phyloP scores from a whole-genome alignment of 1,140 invertebrate species.

The Leptinotarsa defecta region DNA sequence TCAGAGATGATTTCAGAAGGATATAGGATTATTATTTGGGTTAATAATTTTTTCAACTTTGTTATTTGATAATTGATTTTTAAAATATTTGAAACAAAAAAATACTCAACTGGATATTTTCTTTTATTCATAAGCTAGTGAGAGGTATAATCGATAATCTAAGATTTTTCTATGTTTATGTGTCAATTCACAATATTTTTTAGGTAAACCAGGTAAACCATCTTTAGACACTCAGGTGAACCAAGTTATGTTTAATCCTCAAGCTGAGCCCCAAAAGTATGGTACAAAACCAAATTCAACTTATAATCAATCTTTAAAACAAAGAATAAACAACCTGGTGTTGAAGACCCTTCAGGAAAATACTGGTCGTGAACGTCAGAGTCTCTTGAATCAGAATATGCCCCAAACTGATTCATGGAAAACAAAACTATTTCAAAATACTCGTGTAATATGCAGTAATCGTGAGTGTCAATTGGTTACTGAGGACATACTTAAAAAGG shows the following conservation, averaged over 20 bases:
- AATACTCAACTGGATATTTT: too few species aligned
- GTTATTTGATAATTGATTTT: too few species aligned
- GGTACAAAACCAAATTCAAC: conserved; percentile 28
- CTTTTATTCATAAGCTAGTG: too few species aligned
- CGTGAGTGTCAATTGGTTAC: conserved; percentile 78
- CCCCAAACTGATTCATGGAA: conserved; percentile 75
- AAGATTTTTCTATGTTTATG: too few species aligned
- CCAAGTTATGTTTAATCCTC: conserved; percentile 6
- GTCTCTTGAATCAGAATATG: conserved; percentile 60
- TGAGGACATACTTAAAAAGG: conserved; percentile 69
- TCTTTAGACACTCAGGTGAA: conserved; percentile 44
- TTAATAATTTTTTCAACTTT: too few species aligned
- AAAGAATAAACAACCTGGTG: conserved; percentile 84
- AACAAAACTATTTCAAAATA: conserved; percentile 77
- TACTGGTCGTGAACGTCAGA: conserved; percentile 76
- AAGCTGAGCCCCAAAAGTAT: background rate
- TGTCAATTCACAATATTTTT: background rate
- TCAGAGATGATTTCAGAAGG: too few species aligned
- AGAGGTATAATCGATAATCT: too few species aligned
- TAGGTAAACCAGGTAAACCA: conserved; percentile 23
- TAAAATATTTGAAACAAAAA: too few species aligned
- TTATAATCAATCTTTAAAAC: conserved; percentile 76
- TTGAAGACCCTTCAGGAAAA: conserved; percentile 90
- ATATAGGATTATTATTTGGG: too few species aligned
- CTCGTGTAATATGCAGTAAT: conserved; percentile 74